phyloP scores from a whole-genome alignment of 2,113 vertebrate species.

The Etia nguti region DNA sequence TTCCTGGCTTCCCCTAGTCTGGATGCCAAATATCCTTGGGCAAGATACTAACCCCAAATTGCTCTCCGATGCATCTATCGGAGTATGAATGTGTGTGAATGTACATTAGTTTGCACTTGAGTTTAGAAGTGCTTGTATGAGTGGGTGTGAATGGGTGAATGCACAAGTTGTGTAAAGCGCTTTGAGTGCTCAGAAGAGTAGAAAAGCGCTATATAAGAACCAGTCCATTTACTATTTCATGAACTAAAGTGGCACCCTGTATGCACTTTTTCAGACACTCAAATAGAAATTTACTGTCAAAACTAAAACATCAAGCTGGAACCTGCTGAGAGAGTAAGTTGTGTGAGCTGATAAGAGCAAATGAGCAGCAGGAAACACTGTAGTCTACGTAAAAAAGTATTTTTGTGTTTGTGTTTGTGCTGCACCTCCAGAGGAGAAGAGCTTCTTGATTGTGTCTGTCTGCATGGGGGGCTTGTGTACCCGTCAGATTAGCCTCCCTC shows the following conservation, averaged over 20 bases:
- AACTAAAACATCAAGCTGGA: neutral
- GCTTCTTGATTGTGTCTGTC: constrained; percentile 28
- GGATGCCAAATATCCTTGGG: too few species aligned
- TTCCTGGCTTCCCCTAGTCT: too few species aligned
- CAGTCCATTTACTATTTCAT: too few species aligned
- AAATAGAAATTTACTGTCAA: neutral
- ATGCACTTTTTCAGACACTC: neutral
- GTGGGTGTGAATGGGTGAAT: too few species aligned
- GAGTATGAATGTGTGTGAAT: too few species aligned
- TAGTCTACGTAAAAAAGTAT: neutral
- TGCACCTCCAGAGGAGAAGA: constrained; percentile 10
- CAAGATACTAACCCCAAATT: too few species aligned
- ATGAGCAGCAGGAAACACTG: constrained; percentile 3
- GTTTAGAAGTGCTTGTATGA: too few species aligned
- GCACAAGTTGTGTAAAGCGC: too few species aligned
- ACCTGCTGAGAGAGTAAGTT: constrained; percentile 30
- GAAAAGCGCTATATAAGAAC: too few species aligned
- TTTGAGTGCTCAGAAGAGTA: too few species aligned
- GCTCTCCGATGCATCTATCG: too few species aligned
- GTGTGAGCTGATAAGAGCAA: constrained; percentile 1
- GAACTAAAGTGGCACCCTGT: neutral
- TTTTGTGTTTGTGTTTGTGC: neutral
- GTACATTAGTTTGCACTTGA: too few species aligned
- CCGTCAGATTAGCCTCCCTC: constrained; percentile 43
- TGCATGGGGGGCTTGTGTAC: constrained; percentile 25